Conservation (phyloP, 2,797 vertebrate species). For the Dendrocincla tyrannina region DNA sequence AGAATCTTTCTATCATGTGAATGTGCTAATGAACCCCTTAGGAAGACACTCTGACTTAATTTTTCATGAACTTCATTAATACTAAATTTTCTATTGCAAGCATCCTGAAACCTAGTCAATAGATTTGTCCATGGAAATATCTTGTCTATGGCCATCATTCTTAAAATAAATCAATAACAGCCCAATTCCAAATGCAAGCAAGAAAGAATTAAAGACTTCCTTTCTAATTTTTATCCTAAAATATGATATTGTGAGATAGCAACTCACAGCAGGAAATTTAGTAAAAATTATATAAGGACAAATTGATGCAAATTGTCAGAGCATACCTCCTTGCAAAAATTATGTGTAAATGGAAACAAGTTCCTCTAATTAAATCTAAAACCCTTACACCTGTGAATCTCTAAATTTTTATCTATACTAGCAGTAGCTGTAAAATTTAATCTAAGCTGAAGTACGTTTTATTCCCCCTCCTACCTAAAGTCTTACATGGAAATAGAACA, state of each 20-base stretch:
- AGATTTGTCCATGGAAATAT: not conserved
- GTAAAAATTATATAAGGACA: constrained; percentile 65
- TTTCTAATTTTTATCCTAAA: constrained; percentile 42
- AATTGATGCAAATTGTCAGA: constrained; percentile 65
- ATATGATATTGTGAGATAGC: constrained; percentile 29
- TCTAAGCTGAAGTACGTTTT: constrained; percentile 69
- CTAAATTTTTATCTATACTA: constrained; percentile 71
- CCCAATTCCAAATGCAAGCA: not conserved
- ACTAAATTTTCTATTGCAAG: not conserved
- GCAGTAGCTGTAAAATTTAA: constrained; percentile 62
- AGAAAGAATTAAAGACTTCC: not conserved
- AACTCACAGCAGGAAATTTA: constrained; percentile 46
- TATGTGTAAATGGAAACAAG: constrained; percentile 59
- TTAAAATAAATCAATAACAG: not conserved
- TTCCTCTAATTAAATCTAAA: constrained; percentile 77
- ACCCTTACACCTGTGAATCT: constrained; percentile 68
- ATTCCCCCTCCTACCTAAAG: constrained; percentile 7
- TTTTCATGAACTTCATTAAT: constrained; percentile 2
- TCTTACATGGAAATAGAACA: constrained; percentile 32
- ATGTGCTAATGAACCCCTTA: not conserved
- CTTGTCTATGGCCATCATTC: not conserved
- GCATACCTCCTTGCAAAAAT: constrained; percentile 52
- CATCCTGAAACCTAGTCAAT: not conserved
- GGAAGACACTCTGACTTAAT: not conserved
- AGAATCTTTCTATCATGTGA: not conserved